Percentiles rank a stretch among this genome's conserved stretches.
phyloP scores from a whole-genome alignment of 2,888 invertebrate genomes.

The Acanthosepion pharaonis region DNA sequence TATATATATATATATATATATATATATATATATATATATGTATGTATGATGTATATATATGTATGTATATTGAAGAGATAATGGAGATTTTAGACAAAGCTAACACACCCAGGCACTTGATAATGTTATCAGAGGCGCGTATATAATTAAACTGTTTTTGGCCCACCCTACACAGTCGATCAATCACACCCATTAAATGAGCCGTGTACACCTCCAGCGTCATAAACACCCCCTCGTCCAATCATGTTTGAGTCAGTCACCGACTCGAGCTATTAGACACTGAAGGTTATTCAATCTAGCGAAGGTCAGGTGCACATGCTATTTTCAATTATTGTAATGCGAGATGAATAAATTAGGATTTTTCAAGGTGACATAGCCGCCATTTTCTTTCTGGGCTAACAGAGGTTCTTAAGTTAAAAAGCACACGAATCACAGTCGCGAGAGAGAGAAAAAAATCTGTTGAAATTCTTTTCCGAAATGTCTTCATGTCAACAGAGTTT shows the following conservation, averaged over 20 bases:
- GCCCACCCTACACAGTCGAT: background rate
- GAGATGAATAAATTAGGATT: background rate
- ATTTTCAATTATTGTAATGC: background rate
- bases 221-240: background rate
- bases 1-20: too few species aligned
- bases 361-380: background rate
- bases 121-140: too few species aligned
- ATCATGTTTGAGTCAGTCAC: background rate
- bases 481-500: too few species aligned
- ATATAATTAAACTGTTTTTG: background rate
- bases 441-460: too few species aligned
- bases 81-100: background rate
- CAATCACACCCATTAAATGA: constrained; percentile 13
- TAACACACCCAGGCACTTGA: background rate
- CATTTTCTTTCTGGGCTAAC: background rate
- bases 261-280: background rate
- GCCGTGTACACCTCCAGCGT: background rate
- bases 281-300: background rate
- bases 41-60: too few species aligned
- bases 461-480: too few species aligned
- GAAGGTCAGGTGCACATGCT: background rate
- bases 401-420: too few species aligned
- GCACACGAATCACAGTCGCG: too few species aligned
- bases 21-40: too few species aligned
- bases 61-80: background rate